Evolutionary conservation across 2,113 vertebrate species (phyloP).

Genomic region (Eulacestoma nigropectus): DNA sequence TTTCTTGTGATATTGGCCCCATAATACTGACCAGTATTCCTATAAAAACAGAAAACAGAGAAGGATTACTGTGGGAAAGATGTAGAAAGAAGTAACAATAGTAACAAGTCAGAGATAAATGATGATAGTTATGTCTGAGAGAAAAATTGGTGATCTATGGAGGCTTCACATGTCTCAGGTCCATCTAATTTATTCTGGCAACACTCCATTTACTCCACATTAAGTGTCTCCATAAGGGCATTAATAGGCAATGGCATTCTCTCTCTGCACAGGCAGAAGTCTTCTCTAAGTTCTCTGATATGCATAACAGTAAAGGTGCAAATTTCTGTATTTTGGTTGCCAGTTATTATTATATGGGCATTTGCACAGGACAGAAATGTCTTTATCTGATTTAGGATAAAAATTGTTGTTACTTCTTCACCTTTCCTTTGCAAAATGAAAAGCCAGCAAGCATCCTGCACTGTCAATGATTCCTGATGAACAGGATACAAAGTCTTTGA

Average conservation of each 20-base stretch:
- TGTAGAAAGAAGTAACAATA: background rate
- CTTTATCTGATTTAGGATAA: background rate
- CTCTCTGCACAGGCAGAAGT: background rate
- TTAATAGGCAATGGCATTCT: background rate
- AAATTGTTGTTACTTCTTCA: background rate
- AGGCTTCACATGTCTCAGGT: background rate
- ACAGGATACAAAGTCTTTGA: background rate
- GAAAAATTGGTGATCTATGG: background rate
- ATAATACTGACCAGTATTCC: background rate
- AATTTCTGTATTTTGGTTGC: background rate
- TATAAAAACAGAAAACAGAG: background rate
- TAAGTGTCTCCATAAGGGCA: background rate
- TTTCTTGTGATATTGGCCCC: background rate
- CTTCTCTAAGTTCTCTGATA: background rate
- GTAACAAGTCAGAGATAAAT: background rate
- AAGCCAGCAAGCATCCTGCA: background rate
- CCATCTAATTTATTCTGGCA: background rate
- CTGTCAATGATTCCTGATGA: background rate
- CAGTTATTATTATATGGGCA: background rate
- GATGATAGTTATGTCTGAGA: background rate
- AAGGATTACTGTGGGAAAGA: background rate
- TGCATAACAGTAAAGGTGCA: background rate
- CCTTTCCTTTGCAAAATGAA: background rate
- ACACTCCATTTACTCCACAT: background rate
- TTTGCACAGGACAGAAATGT: background rate